phyloP scores from a whole-genome alignment of 2,888 invertebrate genomes.

The Melanophora roralis region DNA sequence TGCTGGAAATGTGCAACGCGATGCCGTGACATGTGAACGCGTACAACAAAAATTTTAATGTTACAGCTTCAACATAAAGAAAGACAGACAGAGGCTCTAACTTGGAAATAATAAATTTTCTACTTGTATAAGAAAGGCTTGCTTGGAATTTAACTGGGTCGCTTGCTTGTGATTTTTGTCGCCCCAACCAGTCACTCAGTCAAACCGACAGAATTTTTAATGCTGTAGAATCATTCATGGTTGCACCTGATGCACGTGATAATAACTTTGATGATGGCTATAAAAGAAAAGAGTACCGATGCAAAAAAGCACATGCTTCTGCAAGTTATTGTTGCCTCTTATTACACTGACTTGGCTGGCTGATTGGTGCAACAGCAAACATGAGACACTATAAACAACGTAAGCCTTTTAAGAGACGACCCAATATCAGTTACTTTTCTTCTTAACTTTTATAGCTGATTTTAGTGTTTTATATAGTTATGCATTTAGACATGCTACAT shows the following conservation, averaged over 20 bases:
- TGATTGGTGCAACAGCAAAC: background rate
- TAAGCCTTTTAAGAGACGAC: slow-evolving; percentile 35
- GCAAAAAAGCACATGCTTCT: background rate
- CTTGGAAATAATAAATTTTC: slow-evolving; percentile 14
- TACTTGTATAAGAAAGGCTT: slow-evolving; percentile 24
- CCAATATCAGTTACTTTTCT: slow-evolving; percentile 48
- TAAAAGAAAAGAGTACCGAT: slow-evolving; percentile 20
- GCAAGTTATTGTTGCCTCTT: background rate
- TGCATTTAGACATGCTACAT: slow-evolving; percentile 29
- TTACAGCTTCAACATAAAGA: background rate
- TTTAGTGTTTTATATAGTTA: slow-evolving; percentile 2
- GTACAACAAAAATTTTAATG: slow-evolving; percentile 23
- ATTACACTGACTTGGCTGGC: background rate
- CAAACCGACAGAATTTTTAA: background rate
- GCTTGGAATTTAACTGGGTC: slow-evolving; percentile 54
- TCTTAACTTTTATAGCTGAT: slow-evolving; percentile 26
- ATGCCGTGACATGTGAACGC: background rate
- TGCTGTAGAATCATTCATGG: slow-evolving; percentile 17
- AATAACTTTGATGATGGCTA: slow-evolving; percentile 26
- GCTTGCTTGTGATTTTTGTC: slow-evolving; percentile 36
- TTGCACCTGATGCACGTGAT: slow-evolving; percentile 59
- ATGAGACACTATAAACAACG: slow-evolving; percentile 1
- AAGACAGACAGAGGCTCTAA: background rate
- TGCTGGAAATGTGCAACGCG: slow-evolving; percentile 19
- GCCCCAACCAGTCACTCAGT: background rate